phyloP scores from a whole-genome alignment of 2,113 vertebrate genomes.

The Isurus oxyrinchus region DNA sequence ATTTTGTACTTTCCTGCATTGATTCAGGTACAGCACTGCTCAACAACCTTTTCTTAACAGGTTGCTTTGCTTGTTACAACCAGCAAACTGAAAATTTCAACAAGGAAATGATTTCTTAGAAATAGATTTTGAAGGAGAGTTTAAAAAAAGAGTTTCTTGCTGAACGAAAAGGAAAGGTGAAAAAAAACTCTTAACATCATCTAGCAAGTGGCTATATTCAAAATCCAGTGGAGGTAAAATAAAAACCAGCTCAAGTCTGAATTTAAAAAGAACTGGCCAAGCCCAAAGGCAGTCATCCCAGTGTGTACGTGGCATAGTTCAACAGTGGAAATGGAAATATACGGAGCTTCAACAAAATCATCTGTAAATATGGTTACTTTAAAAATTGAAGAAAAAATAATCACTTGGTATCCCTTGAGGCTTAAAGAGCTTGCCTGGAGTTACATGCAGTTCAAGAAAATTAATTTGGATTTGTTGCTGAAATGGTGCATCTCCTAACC shows the following conservation, averaged over 20 bases:
- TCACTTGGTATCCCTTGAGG: not conserved
- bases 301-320: not conserved
- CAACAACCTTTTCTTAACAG: not conserved
- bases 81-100: not conserved
- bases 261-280: not conserved
- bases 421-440: not conserved
- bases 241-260: not conserved
- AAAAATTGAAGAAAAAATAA: not conserved
- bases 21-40: not conserved
- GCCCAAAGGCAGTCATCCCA: not conserved
- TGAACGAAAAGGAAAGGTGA: not conserved
- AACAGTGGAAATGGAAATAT: not conserved
- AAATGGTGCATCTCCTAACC: not conserved
- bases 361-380: not conserved
- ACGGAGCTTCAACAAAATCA: not conserved
- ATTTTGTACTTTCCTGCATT: not conserved
- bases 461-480: not conserved
- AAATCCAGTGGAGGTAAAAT: not conserved
- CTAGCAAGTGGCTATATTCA: not conserved
- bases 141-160: not conserved
- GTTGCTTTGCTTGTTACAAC: not conserved
- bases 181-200: not conserved
- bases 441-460: not conserved
- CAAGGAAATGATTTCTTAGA: not conserved
- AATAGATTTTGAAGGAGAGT: not conserved